Evolutionary conservation across 2,797 vertebrate genomes (phyloP), one percentile per base, ranked within the genome.

Genomic region (Eulemur coronatus): DNA sequence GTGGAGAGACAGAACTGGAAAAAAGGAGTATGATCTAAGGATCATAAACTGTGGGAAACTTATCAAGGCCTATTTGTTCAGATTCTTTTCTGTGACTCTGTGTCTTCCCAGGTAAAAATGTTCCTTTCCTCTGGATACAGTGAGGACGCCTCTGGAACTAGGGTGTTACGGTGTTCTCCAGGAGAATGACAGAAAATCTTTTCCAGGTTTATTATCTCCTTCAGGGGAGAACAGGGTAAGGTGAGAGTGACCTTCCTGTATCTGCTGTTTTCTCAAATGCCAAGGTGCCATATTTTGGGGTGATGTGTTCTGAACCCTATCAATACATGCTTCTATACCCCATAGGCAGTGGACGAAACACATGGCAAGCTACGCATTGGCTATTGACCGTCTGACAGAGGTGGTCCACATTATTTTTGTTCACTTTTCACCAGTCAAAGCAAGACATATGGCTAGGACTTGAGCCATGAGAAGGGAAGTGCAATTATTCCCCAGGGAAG

Each of bases 351-450:
- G 33, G 30, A 57, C 43, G 55, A 33, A 78, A 61, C n/a, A 7
- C 6, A n/a, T 11, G 20, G 14, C 59, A 30, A 70, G 2, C 0
- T 50, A 41, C 0, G 0, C 2, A 41, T 2, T 55, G 14, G 9
- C 52, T 65, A 26, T 46, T 46, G n/a, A 46, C 26, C 12, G 26
- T 59, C n/a, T 41, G 57, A 79, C 3, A 91, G 11, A 69, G 5
- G 2, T 4, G 2, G 5, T 14, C 30, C 10, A 11, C 38, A 9
- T 15, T 33, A 35, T 41, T 57, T 82, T 46, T 82, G 11, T 12
- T 88, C 22, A 15, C 13, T 26, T 80, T 84, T 93, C 33, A 61
- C 10, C 28, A 59, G 4, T 24, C 33, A 90, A 50, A 82, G 1
- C 67, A 73, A 6, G 4, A 26, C 4, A 30, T 55, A 38, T 6